Evolutionary conservation across 1,140 invertebrate genomes (phyloP).

Genomic region (Babylonia areolata): DNA sequence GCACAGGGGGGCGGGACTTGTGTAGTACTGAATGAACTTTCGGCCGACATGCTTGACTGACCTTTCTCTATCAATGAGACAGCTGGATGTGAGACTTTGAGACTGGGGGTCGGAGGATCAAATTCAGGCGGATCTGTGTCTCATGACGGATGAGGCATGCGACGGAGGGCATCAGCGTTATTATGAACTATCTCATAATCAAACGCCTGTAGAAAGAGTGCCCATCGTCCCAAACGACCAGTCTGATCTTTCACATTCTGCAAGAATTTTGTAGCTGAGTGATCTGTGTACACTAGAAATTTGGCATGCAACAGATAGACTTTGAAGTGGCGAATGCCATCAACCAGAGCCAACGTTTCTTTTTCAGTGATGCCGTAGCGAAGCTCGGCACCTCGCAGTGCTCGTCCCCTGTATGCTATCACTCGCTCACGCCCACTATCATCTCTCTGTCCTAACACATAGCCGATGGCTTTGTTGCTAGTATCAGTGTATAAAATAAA

Average conservation of each 20-base stretch:
- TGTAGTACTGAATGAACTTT: too few species aligned
- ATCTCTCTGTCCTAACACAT: not conserved
- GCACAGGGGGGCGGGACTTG: too few species aligned
- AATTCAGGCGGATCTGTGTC: not conserved
- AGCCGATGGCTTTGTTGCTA: not conserved
- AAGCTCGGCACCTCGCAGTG: constrained; percentile 9
- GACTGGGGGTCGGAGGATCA: not conserved
- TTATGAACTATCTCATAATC: constrained; percentile 11
- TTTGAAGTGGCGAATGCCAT: not conserved
- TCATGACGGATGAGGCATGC: not conserved
- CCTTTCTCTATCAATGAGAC: not conserved
- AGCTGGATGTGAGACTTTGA: not conserved
- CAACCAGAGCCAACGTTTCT: not conserved
- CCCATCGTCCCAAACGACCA: not conserved
- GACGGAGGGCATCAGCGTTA: constrained; percentile 6
- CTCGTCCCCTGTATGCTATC: not conserved
- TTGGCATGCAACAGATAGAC: not conserved
- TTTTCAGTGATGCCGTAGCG: constrained; percentile 13
- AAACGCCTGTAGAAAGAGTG: constrained; percentile 1
- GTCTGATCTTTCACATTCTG: not conserved
- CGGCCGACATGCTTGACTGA: not conserved
- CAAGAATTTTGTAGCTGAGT: not conserved
- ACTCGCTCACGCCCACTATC: not conserved
- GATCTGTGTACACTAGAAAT: constrained; percentile 19
- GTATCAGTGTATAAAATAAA: not conserved